Percentiles rank a stretch among this genome's conserved stretches.
These are phyloP conservation scores for Pseudomyrmex sp. DNA, from an alignment of 1,140 invertebrate species.

Conservation along the genomic window DNA sequence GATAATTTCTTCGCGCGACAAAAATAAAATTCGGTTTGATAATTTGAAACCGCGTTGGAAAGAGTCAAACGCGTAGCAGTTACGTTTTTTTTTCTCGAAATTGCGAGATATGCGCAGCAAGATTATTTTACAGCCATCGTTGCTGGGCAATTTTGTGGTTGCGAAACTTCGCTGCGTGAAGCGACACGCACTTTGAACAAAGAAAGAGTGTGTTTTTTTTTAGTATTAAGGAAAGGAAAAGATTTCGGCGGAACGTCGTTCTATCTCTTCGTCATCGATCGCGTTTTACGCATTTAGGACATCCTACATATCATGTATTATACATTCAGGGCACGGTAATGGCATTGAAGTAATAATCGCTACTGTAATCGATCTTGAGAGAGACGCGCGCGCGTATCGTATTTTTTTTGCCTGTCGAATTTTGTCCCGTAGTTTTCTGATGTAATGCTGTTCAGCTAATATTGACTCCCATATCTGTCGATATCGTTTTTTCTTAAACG, in stretches of 20 bases:
- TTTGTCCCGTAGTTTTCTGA: neutral
- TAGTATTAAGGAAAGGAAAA: slow-evolving; percentile 17
- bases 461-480: too few species aligned
- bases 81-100: too few species aligned
- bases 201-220: neutral
- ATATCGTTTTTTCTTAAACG: too few species aligned
- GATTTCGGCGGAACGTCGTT: slow-evolving; percentile 29
- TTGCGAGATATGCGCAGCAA: too few species aligned
- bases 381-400: neutral
- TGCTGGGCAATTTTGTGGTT: too few species aligned
- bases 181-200: neutral
- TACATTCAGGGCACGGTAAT: slow-evolving; percentile 54
- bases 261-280: slow-evolving; percentile 48
- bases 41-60: too few species aligned
- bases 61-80: too few species aligned
- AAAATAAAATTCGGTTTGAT: too few species aligned
- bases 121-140: too few species aligned
- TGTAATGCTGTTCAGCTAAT: too few species aligned
- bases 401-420: slow-evolving; percentile 29
- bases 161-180: too few species aligned
- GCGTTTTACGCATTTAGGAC: slow-evolving; percentile 58
- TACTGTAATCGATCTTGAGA: slow-evolving; percentile 31
- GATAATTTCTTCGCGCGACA: too few species aligned
- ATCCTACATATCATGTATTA: slow-evolving; percentile 18
- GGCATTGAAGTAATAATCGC: slow-evolving; percentile 61